Evolutionary conservation across 2,888 invertebrate genomes (phyloP).

Genomic region (Stomorhina lunata): DNA sequence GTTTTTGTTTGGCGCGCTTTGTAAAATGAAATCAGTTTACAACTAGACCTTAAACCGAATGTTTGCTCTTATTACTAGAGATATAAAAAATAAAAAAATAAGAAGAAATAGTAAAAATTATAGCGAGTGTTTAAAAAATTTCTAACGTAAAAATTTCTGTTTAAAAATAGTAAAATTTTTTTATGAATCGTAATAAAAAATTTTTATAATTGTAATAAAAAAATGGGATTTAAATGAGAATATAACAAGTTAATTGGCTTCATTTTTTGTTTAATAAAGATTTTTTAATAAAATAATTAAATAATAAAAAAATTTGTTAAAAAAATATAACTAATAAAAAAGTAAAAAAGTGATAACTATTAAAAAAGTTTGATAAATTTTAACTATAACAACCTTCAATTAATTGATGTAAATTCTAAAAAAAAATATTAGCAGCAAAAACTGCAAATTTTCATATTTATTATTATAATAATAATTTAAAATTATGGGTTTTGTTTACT

Average conservation of each 20-base stretch:
- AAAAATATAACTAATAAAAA: conserved; percentile 7
- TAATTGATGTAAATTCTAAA: conserved; percentile 25
- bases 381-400: conserved; percentile 23
- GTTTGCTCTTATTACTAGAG: background rate
- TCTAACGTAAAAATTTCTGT: conserved; percentile 1
- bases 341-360: background rate
- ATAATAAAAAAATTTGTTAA: conserved; percentile 1
- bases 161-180: background rate
- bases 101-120: background rate
- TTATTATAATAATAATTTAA: background rate
- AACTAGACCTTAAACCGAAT: conserved; percentile 47
- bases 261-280: background rate
- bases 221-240: conserved; percentile 5
- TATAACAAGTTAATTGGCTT: background rate
- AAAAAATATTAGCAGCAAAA: background rate
- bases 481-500: background rate
- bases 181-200: conserved; percentile 4
- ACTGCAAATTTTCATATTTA: background rate
- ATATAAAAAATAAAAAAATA: background rate
- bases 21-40: conserved; percentile 38
- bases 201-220: conserved; percentile 10
- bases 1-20: conserved; percentile 50
- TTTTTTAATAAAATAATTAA: too few species aligned
- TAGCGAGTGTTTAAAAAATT: background rate
- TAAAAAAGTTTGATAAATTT: background rate